Conservation (phyloP, 2,113 vertebrate genomes). For the Nothoprocta perdicaria region DNA sequence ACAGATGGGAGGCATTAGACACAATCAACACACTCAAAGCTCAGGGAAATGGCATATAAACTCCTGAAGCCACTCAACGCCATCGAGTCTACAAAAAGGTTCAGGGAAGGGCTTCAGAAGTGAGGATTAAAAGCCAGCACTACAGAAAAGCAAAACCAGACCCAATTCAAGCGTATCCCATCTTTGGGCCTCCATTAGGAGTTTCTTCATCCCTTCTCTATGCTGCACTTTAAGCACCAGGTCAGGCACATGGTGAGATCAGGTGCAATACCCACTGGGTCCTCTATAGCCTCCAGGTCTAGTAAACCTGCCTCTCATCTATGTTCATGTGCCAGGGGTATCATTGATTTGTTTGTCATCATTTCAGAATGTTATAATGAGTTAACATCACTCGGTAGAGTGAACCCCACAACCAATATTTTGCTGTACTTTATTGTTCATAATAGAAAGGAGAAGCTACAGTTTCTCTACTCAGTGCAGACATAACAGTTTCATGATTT, state of each 20-base stretch:
- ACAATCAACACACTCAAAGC: background rate
- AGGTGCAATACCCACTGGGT: background rate
- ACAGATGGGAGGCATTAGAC: background rate
- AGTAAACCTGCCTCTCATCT: background rate
- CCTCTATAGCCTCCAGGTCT: background rate
- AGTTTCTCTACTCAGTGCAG: background rate
- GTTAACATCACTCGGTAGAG: background rate
- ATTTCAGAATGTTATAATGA: no score
- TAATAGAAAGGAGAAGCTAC: background rate
- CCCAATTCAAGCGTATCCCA: background rate
- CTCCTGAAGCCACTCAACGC: background rate
- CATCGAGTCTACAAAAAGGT: background rate
- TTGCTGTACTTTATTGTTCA: background rate
- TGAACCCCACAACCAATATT: background rate
- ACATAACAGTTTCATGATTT: background rate
- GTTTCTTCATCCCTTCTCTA: background rate
- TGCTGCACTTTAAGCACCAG: background rate
- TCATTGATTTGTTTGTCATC: background rate
- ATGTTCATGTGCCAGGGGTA: background rate
- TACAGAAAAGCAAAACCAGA: background rate
- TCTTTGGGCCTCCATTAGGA: background rate
- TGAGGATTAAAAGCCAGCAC: background rate
- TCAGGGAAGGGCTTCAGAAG: background rate
- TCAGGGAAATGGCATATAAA: rapidly evolving
- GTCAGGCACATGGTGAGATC: background rate